Base-by-base conservation (phyloP, 1,140 invertebrate genomes). In the Brachionus manjavacas region DNA sequence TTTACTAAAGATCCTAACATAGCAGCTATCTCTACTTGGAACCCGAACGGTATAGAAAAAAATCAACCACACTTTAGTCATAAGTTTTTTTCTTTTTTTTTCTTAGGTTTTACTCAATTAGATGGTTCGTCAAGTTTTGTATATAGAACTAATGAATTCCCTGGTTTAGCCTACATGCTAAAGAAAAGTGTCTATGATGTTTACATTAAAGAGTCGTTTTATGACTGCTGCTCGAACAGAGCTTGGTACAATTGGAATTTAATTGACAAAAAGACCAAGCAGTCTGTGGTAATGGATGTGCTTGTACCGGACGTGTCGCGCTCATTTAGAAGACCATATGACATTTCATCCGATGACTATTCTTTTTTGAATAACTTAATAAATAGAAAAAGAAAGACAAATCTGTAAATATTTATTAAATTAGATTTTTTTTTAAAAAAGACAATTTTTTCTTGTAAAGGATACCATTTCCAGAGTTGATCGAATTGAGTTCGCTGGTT, bases 1-100 rank as follows among this genome's bases (percentile, higher is more conserved):
- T 68, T 91, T 2, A 86, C 89, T 11, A 86, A 85, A 68, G 90
- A 91, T 86, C 80, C 86, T 28, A 86, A 89, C 9, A 84, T 91
- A 46, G 72, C 89, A 35, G 89, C 88, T 11, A 87, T 91, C 7
- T 90, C 90, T 35, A 88, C 90, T 7, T 91, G 89, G 88, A 91
- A 91, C 86, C 88, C 90, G 43, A 91, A 91, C 87, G 90, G 91
- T 91, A 85, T n/a, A 46, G 43, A 74, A 4, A 31, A n/a, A 72
- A n/a, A 68, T 85, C 9, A 41, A 72, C 7, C 4, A 7, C 1
- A 7, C 4, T 7, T 2, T 35, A 35, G 31, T 35, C 31, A 35
- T 0, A 6, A 35, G 7, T 35, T 35, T 35, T 35, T 84, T 68
- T 83, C 35, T 68, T 76, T n/a, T 60, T 35, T 35, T 35, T 35